Conservation (phyloP, 1,140 invertebrate species). For the Drusus annulatus region DNA sequence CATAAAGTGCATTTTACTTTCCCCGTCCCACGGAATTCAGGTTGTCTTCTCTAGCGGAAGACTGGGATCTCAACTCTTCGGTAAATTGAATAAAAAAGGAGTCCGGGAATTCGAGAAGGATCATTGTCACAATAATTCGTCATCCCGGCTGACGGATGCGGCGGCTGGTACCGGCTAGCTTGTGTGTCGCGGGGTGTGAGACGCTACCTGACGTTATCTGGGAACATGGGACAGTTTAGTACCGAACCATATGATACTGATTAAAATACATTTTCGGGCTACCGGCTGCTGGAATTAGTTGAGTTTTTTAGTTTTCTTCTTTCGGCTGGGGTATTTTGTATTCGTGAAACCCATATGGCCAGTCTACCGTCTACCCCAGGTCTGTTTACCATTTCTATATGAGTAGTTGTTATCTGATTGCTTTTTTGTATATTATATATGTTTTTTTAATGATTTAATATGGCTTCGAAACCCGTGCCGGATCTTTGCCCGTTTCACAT, state of each 20-base stretch:
- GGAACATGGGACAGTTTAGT: constrained; percentile 40
- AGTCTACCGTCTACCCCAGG: not conserved
- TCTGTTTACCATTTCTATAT: not conserved
- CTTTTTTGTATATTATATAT: not conserved
- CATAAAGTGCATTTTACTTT: too few relatives aligned
- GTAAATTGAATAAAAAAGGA: constrained; percentile 30
- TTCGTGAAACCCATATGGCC: not conserved
- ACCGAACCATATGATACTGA: constrained; percentile 31
- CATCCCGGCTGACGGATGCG: constrained; percentile 9
- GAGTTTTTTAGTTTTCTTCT: not conserved
- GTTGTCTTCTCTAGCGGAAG: not conserved
- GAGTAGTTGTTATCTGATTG: constrained; percentile 6
- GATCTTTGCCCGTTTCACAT: not conserved
- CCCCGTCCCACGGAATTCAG: not conserved
- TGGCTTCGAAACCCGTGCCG: not conserved
- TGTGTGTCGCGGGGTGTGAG: constrained; percentile 32
- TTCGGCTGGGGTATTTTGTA: too few relatives aligned
- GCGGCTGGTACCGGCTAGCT: not conserved
- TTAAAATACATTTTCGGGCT: constrained; percentile 33
- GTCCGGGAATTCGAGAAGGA: constrained; percentile 27
- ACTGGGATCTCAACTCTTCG: constrained; percentile 2
- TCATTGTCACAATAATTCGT: constrained; percentile 30
- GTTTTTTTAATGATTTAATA: not conserved
- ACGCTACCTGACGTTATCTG: constrained; percentile 44
- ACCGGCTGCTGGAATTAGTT: constrained; percentile 11